These are phyloP conservation scores for Amphimallon solstitiale DNA, from an alignment of 2,888 invertebrate species.

Conservation along the genomic window DNA sequence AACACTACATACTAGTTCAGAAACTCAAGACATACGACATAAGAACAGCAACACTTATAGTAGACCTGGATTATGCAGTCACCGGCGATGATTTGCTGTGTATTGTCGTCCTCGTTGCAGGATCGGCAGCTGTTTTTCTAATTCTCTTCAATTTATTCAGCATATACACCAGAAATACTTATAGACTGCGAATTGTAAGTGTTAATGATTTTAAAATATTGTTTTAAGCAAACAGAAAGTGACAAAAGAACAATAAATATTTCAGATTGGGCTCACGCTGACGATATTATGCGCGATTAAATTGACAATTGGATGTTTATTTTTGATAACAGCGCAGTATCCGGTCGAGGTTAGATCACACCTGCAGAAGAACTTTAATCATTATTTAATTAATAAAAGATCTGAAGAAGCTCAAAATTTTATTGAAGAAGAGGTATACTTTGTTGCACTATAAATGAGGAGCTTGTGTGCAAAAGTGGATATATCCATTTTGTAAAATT, in stretches of 20 bases:
- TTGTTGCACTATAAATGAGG: background rate
- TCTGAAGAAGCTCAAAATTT: conserved; percentile 20
- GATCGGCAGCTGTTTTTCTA: conserved; percentile 5
- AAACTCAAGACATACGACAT: conserved; percentile 1
- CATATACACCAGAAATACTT: conserved; percentile 12
- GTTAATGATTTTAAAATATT: too few relatives aligned
- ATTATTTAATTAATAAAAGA: background rate
- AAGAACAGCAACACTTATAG: conserved; percentile 2
- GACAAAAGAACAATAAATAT: too few relatives aligned
- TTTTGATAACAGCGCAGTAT: conserved; percentile 20
- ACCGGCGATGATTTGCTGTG: conserved; percentile 21
- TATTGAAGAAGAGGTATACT: conserved; percentile 25
- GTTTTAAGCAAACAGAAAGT: too few relatives aligned
- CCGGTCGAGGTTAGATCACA: conserved; percentile 4
- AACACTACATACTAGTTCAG: conserved; percentile 5
- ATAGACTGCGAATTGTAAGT: conserved; percentile 17
- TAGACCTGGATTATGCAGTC: conserved; percentile 12
- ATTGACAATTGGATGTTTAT: conserved; percentile 11
- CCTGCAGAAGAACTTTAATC: conserved; percentile 15
- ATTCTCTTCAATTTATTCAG: conserved; percentile 21
- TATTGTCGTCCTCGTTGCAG: conserved; percentile 8
- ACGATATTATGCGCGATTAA: conserved; percentile 8
- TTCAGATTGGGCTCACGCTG: conserved; percentile 11
- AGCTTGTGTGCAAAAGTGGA: too few relatives aligned
- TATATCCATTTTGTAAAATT: too few relatives aligned